Base-by-base conservation (phyloP, 1,140 invertebrate species). In the Drosophila biarmipes region DNA sequence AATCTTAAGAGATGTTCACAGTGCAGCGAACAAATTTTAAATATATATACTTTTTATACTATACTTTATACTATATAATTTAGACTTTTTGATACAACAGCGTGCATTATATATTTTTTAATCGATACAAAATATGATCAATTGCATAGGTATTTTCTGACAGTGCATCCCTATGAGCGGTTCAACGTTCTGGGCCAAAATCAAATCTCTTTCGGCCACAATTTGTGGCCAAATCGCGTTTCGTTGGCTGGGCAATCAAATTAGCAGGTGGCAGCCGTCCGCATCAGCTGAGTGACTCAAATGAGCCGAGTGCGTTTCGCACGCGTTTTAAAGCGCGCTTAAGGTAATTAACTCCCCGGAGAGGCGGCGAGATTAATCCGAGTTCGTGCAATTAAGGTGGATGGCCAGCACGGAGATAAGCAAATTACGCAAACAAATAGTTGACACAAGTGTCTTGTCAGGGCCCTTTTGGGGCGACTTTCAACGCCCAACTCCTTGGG, bases 331-430 rank as follows among this genome's bases (percentile, higher is more conserved):
- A 51, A 69, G 6, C 58, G 79, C 74, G 57, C 58, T 85, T 66
- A 85, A 85, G 80, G 63, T 86, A 86, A 86, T 86, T 80, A 86
- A 46, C 21, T 59, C 52, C 46, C 19, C 45, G 17, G 45, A 54
- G 72, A 62, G 77, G 72, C 66, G 77, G 14, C 27, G 55, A 61
- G 72, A 81, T 81, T 49, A 49, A 49, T 74, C 46, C 51, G 67
- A 57, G 63, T 58, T 51, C 62, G 49, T 66, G 71, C 58, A 64
- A 66, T 75, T 49, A 62, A 68, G 75, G 40, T 49, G 38, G 37
- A 64, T 54, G 56, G 27, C 12, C 12, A 37, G 49, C 37, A 37
- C 42, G 45, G 24, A 64, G 42, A 63, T 78, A 63, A 45, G 58
- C 38, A 72, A 73, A 79, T 79, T 68, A 80, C 58, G 62, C 49